Conservation (phyloP, 2,888 invertebrate species). For the Stegophylla sp. region DNA sequence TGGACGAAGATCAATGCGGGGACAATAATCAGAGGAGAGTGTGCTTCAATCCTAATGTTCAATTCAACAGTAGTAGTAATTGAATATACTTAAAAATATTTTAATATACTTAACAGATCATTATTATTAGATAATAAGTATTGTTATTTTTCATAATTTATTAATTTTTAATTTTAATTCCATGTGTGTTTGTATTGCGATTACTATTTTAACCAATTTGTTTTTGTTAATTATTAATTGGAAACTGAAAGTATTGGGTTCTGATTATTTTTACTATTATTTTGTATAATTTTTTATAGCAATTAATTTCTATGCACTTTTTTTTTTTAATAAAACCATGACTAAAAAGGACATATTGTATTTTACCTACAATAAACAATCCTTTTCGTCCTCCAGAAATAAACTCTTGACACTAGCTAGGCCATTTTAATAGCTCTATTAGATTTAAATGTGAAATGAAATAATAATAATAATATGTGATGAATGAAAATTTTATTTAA, state of each 20-base stretch:
- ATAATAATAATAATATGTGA: no score
- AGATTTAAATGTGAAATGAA: no score
- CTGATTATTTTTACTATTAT: not conserved
- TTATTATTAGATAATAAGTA: no score
- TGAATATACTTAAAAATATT: not conserved
- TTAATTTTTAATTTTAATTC: not conserved
- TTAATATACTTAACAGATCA: no score
- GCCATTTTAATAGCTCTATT: no score
- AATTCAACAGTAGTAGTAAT: slow-evolving; percentile 20
- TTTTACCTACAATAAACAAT: no score
- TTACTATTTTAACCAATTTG: not conserved
- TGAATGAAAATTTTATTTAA: no score
- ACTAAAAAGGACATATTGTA: no score
- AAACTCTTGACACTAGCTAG: no score
- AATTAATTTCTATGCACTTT: not conserved
- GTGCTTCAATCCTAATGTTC: slow-evolving; percentile 39
- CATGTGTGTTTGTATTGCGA: not conserved
- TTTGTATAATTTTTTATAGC: not conserved
- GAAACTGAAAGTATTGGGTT: not conserved
- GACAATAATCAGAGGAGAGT: slow-evolving; percentile 44
- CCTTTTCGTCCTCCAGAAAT: no score
- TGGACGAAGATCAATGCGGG: slow-evolving; percentile 20
- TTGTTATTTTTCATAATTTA: slow-evolving; percentile 13
- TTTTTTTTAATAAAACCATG: not conserved
- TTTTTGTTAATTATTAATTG: not conserved